Evolutionary conservation across 1,140 invertebrate species (phyloP), one percentile per base, ranked within the genome.

Genomic region (Leptonema lineaticorne): DNA sequence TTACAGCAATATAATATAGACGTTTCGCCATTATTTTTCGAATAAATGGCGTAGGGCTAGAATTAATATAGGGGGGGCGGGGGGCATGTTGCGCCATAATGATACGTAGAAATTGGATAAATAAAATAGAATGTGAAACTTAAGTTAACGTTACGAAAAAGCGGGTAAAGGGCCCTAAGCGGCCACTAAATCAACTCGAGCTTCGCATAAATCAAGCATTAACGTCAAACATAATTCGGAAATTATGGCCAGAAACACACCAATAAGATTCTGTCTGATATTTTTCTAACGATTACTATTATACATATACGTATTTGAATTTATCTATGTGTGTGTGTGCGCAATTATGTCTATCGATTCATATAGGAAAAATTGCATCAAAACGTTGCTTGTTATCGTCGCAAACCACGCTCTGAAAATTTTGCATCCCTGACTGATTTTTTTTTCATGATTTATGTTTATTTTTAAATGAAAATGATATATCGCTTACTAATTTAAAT

Each of bases 191-290:
- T 68, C 67, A 68, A 48, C 18, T 9, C 30, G 24, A 48, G 41
- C 24, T 22, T 8, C 22, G 6, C 50, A 64, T 69, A 69, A 69
- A 69, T 69, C 60, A 69, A 64, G 67, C 45, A 69, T 69, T 63
- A 69, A 18, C 60, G 67, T 69, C 67, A 24, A 9, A 18, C 20
- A 24, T 53, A 53, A 53, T 53, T 53, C 50, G 50, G 27, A 53
- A 22, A 53, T 53, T 53, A 53, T 53, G n/a, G 50, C 24, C 50
- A 18, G 50, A 53, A n/a, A 53, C 20, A 53, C 20, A 53, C 37
- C 37, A 41, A 41, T 41, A 41, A 41, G 37, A 41, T 41, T 41
- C 37, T 9, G 37, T 41, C 11, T 11, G 37, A 41, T 41, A 41
- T 41, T 41, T 41, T 41, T 16, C 37, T 16, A 16, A 9, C 37